Conservation (phyloP, 2,888 invertebrate species). For the Archips crataeganus region DNA sequence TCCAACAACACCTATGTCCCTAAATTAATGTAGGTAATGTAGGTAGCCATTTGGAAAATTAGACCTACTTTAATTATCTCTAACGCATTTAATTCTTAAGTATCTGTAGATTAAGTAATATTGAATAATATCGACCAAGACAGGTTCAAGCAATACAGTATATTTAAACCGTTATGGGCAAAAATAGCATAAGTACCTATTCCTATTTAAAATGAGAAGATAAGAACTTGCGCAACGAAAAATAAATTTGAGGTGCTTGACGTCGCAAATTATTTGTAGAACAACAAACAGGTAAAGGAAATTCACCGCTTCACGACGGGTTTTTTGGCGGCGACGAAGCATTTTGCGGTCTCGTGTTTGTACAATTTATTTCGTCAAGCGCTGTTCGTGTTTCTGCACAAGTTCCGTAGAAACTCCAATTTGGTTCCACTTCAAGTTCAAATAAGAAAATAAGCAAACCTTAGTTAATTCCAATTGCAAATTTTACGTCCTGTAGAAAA, state of each 20-base stretch:
- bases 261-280: conserved; percentile 35
- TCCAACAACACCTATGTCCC: too few relatives aligned
- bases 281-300: conserved; percentile 38
- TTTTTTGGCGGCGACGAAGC: conserved; percentile 24
- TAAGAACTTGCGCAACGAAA: conserved; percentile 8
- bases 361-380: conserved; percentile 23
- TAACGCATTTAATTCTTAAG: not conserved
- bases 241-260: conserved; percentile 32
- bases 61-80: too few relatives aligned
- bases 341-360: conserved; percentile 39
- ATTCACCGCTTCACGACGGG: conserved; percentile 29
- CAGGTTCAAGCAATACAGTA: not conserved
- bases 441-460: not conserved
- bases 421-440: not conserved
- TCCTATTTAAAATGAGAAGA: not conserved
- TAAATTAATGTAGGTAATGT: too few relatives aligned
- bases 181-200: not conserved
- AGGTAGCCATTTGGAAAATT: too few relatives aligned
- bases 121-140: too few relatives aligned
- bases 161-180: not conserved
- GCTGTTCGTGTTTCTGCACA: conserved; percentile 6
- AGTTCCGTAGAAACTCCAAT: conserved; percentile 7
- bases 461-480: not conserved
- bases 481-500: not conserved
- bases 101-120: not conserved